Base-by-base conservation (phyloP, 2,888 invertebrate species). In the Nebria brevicollis region DNA sequence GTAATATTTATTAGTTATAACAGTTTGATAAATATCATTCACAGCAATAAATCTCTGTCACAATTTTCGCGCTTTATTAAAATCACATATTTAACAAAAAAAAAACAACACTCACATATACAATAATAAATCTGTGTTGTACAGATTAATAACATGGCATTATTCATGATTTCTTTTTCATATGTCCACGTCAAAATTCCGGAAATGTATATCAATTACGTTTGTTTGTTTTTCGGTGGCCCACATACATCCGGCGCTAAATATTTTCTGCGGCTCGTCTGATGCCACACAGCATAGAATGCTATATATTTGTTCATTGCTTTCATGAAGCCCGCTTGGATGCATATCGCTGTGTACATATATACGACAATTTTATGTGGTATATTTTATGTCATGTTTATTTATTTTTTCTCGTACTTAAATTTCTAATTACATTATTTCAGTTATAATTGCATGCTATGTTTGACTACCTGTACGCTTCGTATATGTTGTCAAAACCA, bases 81-180 rank as follows among this genome's bases (percentile, higher is more conserved):
- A 54, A 54, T 54, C 13, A 54, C 54, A 54, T 54, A 54, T 54
- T 54, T 54, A 54, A 54, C 54, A 7, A 7, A 54, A 54, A 54
- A 54, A 54, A 54, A 54, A 54, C 43, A 13, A 3, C 11, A 6
- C 54, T 54, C 54, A 54, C 54, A 13, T 54, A 11, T 54, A 54
- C 54, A 54, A 54, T 54, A 54, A 54, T 54, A 54, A 54, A 54
- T 54, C 54, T 66, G 66, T 66, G 66, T 66, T 25, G 25, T 26
- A 70, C 42, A 72, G 66, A 78, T 78, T 78, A 78, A 78, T 78
- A 78, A 65, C 78, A n/a, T 15, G 34, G 73, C 73, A 78, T 78
- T 72, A 78, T 78, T 78, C 78, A 78, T 73, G 72, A 77, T 78
- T 73, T 78, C 73, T 34, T 78, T 78, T 78, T 78, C 78, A 78